These are phyloP conservation scores for Aphidius ervi DNA, from an alignment of 1,140 invertebrate genomes.

Conservation along the genomic window DNA sequence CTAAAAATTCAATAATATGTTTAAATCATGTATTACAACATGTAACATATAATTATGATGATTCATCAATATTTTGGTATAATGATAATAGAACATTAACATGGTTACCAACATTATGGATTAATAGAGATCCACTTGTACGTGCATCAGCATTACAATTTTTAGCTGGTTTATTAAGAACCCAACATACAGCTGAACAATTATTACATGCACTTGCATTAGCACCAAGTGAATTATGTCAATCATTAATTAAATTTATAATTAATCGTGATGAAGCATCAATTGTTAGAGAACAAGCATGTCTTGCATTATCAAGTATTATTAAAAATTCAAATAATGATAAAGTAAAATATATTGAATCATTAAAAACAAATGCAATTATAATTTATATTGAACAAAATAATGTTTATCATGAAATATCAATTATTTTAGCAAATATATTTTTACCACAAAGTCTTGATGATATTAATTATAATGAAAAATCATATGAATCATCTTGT, in stretches of 20 bases:
- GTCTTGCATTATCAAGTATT: constrained; percentile 40
- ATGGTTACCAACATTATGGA: constrained; percentile 51
- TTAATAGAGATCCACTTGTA: constrained; percentile 54
- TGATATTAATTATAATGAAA: not conserved
- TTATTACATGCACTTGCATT: constrained; percentile 42
- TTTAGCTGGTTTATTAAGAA: constrained; percentile 47
- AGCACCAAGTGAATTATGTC: constrained; percentile 38
- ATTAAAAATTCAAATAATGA: constrained; percentile 37
- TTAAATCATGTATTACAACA: constrained; percentile 56
- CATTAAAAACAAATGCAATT: constrained; percentile 36
- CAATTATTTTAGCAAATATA: constrained; percentile 38
- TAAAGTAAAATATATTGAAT: constrained; percentile 37
- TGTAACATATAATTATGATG: constrained; percentile 38
- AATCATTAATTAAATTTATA: constrained; percentile 37
- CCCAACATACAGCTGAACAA: constrained; percentile 41
- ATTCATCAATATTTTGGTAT: constrained; percentile 46
- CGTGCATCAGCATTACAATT: constrained; percentile 54
- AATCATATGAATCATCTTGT: not conserved
- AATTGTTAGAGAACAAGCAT: constrained; percentile 48
- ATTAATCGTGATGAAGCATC: constrained; percentile 40
- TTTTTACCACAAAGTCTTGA: constrained; percentile 36
- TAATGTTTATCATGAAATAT: constrained; percentile 43
- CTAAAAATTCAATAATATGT: constrained; percentile 52
- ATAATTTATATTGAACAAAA: constrained; percentile 39
- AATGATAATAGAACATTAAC: constrained; percentile 37